These are phyloP conservation scores for Acleris laterana DNA, from an alignment of 2,888 invertebrate genomes.

Conservation along the genomic window DNA sequence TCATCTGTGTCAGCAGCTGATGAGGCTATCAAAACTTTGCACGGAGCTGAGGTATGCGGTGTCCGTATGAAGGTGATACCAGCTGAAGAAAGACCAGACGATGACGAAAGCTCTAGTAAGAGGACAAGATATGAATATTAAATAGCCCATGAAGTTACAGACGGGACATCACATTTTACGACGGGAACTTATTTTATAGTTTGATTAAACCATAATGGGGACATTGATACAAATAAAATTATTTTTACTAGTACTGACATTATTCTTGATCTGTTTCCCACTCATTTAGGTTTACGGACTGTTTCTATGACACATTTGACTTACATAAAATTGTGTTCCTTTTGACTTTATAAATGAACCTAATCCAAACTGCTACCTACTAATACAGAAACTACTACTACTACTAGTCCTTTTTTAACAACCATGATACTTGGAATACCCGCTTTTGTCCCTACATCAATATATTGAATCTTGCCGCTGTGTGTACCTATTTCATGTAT, in stretches of 20 bases:
- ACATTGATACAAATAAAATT: conserved; percentile 51
- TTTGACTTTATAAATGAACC: too few relatives aligned
- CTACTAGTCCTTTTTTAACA: too few relatives aligned
- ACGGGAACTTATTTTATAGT: conserved; percentile 5
- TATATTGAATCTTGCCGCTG: too few relatives aligned
- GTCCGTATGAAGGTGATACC: conserved; percentile 94
- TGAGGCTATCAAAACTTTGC: conserved; percentile 87
- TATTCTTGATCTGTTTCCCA: conserved; percentile 44
- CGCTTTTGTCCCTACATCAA: too few relatives aligned
- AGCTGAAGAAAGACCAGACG: conserved; percentile 87
- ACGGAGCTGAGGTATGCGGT: conserved; percentile 95
- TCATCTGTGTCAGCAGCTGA: conserved; percentile 90
- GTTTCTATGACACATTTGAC: conserved; percentile 4
- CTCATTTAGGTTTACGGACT: neutral
- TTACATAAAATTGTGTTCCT: neutral
- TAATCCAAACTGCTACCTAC: too few relatives aligned
- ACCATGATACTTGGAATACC: too few relatives aligned
- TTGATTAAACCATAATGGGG: conserved; percentile 15
- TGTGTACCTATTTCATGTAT: too few relatives aligned
- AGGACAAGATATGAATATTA: conserved; percentile 51
- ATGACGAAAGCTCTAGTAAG: conserved; percentile 57
- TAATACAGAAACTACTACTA: too few relatives aligned
- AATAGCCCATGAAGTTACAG: conserved; percentile 34
- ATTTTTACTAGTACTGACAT: conserved; percentile 45
- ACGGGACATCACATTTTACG: conserved; percentile 39